Base-by-base conservation (phyloP, 2,797 vertebrate species). In the Malurus splendens region DNA sequence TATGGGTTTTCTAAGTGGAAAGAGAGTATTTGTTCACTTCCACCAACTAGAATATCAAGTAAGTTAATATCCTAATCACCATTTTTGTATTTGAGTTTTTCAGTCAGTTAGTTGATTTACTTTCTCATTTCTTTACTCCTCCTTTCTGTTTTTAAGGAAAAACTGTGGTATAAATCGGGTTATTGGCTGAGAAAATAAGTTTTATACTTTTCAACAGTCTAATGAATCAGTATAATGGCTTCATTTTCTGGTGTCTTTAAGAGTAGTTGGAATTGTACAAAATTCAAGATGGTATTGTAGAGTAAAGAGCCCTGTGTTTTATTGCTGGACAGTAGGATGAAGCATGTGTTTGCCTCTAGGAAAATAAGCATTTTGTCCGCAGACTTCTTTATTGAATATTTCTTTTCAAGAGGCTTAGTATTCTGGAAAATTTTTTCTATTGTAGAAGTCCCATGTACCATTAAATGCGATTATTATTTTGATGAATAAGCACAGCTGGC, bases 401-500 rank as follows among this genome's bases (percentile, higher is more conserved):
- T 82, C 82, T 93, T 93, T 95, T 92, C 79, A 94, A 87, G 90
- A 83, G 74, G 50, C 60, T 88, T 91, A 90, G 89, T 89, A 94
- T 91, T 83, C 82, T 91, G 93, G 91, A 95, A 87, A 87, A n/a
- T 50, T 70, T 91, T 91, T 82, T 65, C 84, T 91, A 89, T 93
- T 95, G 93, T 95, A 47, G 8, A 81, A 87, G 66, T 73, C 52
- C 71, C 36, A 45, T 93, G 93, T 95, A 94, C 90, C 92, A 94
- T 94, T 94, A 95, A 95, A 95, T 68, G 78, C 1, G 82, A 95
- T 92, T 93, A 94, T 95, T 95, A 89, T 91, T 90, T 92, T 95
- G 90, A 87, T 94, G 93, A 93, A 94, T 90, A 93, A 89, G 90
- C 93, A 83, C 92, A 93, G 94, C 89, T 93, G 87, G 89, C 87